Base-by-base conservation (phyloP, 2,797 vertebrate genomes). In the Clarias laeviceps region DNA sequence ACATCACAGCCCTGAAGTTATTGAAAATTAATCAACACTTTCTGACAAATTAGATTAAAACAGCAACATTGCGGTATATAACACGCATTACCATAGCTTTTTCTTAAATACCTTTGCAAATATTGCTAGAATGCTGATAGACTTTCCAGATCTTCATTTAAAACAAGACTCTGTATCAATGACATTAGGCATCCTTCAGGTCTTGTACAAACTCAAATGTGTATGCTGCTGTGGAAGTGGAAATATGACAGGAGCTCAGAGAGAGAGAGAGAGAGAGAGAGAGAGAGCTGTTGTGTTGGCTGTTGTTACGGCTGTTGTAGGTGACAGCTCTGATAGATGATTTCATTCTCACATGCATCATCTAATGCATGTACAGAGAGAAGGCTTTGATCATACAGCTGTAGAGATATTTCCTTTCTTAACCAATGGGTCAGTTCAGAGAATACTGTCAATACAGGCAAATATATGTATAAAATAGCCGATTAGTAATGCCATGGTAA, bases 181-280 rank as follows among this genome's bases (percentile, higher is more conserved):
- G 84, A 83, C 77, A 89, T 80, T 80, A 66, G 45, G 85, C 80
- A 83, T 87, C 56, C 76, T 85, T 65, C 9, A 57, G 80, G 80
- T 85, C 62, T 83, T 61, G 83, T 61, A 80, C 59, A 20, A n/a
- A 61, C 54, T 83, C 77, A 50, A 34, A 69, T 66, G 66, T 87
- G 83, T 76, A 69, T 18, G 15, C 34, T 74, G 78, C 82, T 22
- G 70, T 76, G 70, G 27, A 70, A 54, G 78, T 69, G 78, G 37
- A 80, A 84, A 82, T 87, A 74, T 77, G 82, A 76, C 78, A 81
- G 78, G 29, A 87, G 78, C 78, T 76, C 70, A 12, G 77, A 74
- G 78, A 29, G 68, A 81, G 17, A 76, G 65, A 80, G 78, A 45
- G 45, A 45, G 45, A 50, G 45, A 45, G 45, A 22, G 77, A 74